phyloP scores from a whole-genome alignment of 2,113 vertebrate genomes.

The Falco punctatus region DNA sequence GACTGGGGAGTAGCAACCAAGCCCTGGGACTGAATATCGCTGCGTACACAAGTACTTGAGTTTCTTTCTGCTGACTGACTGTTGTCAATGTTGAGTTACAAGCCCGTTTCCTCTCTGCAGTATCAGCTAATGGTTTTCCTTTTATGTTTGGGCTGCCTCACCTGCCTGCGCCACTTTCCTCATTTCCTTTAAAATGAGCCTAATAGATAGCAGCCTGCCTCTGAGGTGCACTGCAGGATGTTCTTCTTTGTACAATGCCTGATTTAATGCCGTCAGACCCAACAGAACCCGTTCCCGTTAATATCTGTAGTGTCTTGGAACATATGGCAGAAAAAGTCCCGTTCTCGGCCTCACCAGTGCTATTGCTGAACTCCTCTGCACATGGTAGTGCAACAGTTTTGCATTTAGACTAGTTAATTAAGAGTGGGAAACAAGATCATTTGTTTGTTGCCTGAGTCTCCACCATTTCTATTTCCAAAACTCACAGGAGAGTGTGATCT shows the following conservation, averaged over 20 bases:
- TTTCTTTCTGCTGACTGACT: neutral
- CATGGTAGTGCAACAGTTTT: neutral
- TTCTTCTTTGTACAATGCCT: neutral
- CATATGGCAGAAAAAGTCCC: neutral
- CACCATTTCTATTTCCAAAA: neutral
- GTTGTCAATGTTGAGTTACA: constrained; percentile 26
- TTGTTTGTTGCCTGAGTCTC: neutral
- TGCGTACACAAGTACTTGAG: neutral
- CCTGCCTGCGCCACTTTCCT: neutral
- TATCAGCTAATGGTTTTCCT: neutral
- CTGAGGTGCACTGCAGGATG: neutral
- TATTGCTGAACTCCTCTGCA: neutral
- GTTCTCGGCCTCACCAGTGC: neutral
- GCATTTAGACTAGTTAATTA: neutral
- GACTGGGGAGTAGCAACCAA: neutral
- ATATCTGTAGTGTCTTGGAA: neutral
- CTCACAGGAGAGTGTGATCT: neutral
- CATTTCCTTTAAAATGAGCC: constrained; percentile 8
- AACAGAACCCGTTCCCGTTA: neutral
- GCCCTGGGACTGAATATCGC: neutral
- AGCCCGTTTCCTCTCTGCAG: neutral
- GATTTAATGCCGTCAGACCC: constrained; percentile 14
- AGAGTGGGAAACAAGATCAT: neutral
- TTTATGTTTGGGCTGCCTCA: constrained; percentile 22
- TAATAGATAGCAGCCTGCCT: constrained; percentile 50